These are phyloP conservation scores for Takifugu rubripes DNA, from an alignment of 2,797 vertebrate genomes.

Conservation along the genomic window DNA sequence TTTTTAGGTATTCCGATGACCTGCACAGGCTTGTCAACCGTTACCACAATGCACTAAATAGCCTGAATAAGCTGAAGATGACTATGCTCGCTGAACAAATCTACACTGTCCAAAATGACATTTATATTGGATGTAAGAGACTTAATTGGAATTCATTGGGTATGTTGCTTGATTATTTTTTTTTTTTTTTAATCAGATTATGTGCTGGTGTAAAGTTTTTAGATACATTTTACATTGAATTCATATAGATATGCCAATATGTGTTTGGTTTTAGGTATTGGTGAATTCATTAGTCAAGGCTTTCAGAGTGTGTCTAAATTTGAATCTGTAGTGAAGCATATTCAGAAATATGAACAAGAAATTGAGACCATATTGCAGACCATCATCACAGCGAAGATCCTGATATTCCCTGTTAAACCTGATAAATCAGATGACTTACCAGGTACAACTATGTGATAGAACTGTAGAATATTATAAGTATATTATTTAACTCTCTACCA, in stretches of 20 bases:
- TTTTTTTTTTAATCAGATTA: neutral
- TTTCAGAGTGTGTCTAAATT: conserved; percentile 79
- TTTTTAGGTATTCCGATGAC: conserved; percentile 73
- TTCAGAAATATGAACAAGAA: conserved; percentile 82
- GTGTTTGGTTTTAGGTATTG: conserved; percentile 75
- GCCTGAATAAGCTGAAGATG: conserved; percentile 77
- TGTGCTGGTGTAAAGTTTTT: neutral
- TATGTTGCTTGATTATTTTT: conserved; percentile 53
- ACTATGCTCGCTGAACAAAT: conserved; percentile 78
- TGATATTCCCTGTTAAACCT: conserved; percentile 72
- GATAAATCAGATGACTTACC: conserved; percentile 69
- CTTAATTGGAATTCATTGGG: conserved; percentile 89
- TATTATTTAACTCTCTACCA: neutral
- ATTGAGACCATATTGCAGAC: conserved; percentile 77
- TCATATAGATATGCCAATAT: neutral
- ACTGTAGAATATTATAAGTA: neutral
- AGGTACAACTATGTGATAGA: conserved; percentile 68
- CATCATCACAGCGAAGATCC: conserved; percentile 82
- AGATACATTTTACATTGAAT: neutral
- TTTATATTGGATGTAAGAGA: conserved; percentile 79
- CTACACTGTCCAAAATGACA: conserved; percentile 67
- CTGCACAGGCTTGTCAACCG: conserved; percentile 75
- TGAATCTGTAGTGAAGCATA: conserved; percentile 82
- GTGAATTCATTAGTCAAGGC: conserved; percentile 78
- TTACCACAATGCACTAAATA: conserved; percentile 76